A percentile compares a stretch with the other conserved stretches of the same genome.
Evolutionary conservation across 1,140 invertebrate species (phyloP).

Genomic region (Halotydeus destructor): DNA sequence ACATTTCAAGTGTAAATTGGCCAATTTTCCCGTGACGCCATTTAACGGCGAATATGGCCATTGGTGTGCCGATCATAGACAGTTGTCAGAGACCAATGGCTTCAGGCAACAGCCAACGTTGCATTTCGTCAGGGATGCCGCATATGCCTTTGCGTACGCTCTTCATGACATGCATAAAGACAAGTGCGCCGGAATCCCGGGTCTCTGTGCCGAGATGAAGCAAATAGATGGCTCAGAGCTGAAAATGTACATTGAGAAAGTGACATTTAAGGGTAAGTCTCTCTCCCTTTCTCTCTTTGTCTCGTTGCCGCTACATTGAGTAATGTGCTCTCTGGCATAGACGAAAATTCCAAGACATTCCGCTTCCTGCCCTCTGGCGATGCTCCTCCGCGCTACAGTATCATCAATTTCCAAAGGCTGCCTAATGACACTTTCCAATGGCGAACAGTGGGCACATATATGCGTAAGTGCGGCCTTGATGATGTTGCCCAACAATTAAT

Average conservation of each 20-base stretch:
- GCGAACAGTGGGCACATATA: conserved; percentile 45
- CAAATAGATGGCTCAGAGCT: conserved; percentile 62
- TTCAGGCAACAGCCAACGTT: conserved; percentile 33
- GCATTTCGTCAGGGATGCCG: conserved; percentile 76
- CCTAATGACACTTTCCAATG: conserved; percentile 31
- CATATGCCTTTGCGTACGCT: conserved; percentile 71
- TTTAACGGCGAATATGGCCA: conserved; percentile 15
- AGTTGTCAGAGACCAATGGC: conserved; percentile 16
- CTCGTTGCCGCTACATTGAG: too few relatives aligned
- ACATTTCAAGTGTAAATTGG: conserved; percentile 40
- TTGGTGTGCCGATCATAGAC: conserved; percentile 11
- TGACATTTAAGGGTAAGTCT: conserved; percentile 52
- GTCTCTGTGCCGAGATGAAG: conserved; percentile 64
- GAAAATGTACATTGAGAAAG: conserved; percentile 57
- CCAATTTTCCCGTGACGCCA: conserved; percentile 8
- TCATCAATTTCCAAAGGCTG: conserved; percentile 76
- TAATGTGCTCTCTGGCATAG: too few relatives aligned
- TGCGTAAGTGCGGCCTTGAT: conserved; percentile 9
- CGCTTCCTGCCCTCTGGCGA: conserved; percentile 60
- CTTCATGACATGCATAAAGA: conserved; percentile 64
- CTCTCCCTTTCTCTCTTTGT: conserved; percentile 27
- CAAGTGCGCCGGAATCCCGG: conserved; percentile 42
- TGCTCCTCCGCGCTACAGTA: conserved; percentile 77
- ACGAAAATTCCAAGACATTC: conserved; percentile 71
- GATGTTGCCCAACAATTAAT: too few relatives aligned